Percentiles rank a stretch among this genome's conserved stretches.
phyloP scores from a whole-genome alignment of 2,888 invertebrate genomes.

The Andrena trimmerana region DNA sequence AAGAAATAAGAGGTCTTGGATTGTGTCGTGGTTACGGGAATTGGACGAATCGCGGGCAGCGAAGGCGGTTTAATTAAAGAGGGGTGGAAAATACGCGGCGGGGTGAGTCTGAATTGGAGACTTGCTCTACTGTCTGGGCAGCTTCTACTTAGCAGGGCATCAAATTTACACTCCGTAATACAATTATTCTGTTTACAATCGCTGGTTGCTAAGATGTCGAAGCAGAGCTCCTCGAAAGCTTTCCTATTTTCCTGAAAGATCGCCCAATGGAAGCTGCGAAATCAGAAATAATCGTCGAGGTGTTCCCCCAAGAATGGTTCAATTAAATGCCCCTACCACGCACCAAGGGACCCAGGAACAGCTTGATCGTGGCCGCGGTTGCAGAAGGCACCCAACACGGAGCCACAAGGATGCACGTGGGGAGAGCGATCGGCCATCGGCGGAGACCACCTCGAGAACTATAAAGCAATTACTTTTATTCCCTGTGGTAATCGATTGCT shows the following conservation, averaged over 20 bases:
- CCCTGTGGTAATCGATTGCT: slow-evolving; percentile 62
- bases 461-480: slow-evolving; percentile 61
- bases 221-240: neutral
- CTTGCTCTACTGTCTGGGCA: neutral
- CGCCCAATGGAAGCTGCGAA: too few relatives aligned
- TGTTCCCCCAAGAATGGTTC: neutral
- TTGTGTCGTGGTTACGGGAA: neutral
- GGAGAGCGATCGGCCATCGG: neutral
- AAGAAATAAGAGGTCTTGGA: neutral
- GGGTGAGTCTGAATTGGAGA: neutral
- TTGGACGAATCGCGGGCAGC: neutral
- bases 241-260: neutral
- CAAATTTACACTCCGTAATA: neutral
- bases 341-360: neutral
- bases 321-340: neutral
- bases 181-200: too few relatives aligned
- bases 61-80: slow-evolving; percentile 1
- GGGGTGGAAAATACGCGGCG: neutral
- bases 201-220: too few relatives aligned
- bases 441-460: slow-evolving; percentile 14
- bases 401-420: slow-evolving; percentile 16
- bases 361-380: neutral
- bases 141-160: neutral
- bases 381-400: neutral
- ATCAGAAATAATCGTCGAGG: neutral